Percentiles rank a stretch among this genome's conserved stretches.
Conservation (phyloP, 2,888 invertebrate genomes). For the Yponomeuta malinellus region DNA sequence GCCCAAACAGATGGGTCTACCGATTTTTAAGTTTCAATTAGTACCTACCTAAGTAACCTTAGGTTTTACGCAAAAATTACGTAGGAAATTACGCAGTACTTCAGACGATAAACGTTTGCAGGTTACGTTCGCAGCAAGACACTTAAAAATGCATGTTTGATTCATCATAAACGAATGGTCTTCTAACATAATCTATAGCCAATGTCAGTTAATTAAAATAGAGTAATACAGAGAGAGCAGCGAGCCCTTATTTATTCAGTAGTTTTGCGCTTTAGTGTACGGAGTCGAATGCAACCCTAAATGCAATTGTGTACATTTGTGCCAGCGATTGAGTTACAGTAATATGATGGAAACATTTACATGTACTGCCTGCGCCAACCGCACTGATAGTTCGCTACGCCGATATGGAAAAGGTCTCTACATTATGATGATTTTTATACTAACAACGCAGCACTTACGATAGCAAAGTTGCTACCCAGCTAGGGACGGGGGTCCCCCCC, state of each 20-base stretch:
- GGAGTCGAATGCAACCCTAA: constrained; percentile 59
- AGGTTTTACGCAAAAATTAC: no score
- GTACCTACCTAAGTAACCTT: no score
- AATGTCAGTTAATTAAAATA: background rate
- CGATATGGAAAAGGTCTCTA: constrained; percentile 22
- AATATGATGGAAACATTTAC: constrained; percentile 65
- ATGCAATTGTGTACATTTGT: constrained; percentile 72
- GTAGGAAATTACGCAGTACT: no score
- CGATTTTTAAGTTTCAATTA: background rate
- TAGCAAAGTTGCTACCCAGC: no score
- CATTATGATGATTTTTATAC: background rate
- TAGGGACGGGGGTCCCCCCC: no score
- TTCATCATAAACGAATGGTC: background rate
- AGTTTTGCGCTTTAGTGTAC: constrained; percentile 42
- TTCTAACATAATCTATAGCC: background rate
- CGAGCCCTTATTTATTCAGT: constrained; percentile 57
- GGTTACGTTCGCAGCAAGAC: no score
- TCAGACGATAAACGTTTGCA: no score
- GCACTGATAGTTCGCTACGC: constrained; percentile 26
- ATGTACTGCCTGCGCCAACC: constrained; percentile 32
- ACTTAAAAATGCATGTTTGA: background rate
- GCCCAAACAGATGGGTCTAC: background rate
- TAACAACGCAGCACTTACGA: background rate
- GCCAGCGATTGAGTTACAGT: constrained; percentile 67
- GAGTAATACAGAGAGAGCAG: background rate